phyloP scores from a whole-genome alignment of 2,113 vertebrate genomes.

The Struthio camelus region DNA sequence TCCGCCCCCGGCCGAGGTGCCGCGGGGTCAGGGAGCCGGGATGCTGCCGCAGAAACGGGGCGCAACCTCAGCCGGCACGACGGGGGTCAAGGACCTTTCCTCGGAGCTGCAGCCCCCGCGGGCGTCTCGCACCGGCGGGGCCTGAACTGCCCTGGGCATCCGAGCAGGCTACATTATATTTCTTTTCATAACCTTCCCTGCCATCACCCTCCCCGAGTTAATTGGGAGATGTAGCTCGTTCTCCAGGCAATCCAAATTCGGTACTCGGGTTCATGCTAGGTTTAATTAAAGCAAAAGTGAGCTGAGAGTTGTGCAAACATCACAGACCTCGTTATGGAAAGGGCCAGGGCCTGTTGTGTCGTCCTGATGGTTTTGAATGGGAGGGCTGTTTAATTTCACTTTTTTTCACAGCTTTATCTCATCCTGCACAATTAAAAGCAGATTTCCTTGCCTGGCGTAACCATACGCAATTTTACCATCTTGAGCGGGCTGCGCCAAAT shows the following conservation, averaged over 20 bases:
- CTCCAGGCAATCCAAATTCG: not conserved
- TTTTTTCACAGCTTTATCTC: not conserved
- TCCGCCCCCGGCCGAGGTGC: not conserved
- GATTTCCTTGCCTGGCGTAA: not conserved
- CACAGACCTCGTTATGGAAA: not conserved
- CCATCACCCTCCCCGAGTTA: not conserved
- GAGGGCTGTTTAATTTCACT: conserved; percentile 21
- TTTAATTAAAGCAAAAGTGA: not conserved
- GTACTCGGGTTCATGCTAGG: not conserved
- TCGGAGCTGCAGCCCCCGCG: not conserved
- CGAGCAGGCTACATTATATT: not conserved
- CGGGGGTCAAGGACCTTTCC: not conserved
- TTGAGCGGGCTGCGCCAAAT: rapidly evolving
- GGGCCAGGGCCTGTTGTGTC: not conserved
- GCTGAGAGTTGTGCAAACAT: not conserved
- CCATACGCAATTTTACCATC: rapidly evolving
- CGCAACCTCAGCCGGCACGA: too few species aligned
- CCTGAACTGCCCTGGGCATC: not conserved
- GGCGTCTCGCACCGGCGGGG: not conserved
- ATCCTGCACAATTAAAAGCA: not conserved
- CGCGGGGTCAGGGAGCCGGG: too few species aligned
- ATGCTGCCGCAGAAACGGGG: too few species aligned
- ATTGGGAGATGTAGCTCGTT: not conserved
- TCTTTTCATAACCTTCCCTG: not conserved
- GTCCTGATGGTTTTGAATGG: not conserved